Base-by-base conservation (phyloP, 2,888 invertebrate genomes). In the Melanostoma mellinum region DNA sequence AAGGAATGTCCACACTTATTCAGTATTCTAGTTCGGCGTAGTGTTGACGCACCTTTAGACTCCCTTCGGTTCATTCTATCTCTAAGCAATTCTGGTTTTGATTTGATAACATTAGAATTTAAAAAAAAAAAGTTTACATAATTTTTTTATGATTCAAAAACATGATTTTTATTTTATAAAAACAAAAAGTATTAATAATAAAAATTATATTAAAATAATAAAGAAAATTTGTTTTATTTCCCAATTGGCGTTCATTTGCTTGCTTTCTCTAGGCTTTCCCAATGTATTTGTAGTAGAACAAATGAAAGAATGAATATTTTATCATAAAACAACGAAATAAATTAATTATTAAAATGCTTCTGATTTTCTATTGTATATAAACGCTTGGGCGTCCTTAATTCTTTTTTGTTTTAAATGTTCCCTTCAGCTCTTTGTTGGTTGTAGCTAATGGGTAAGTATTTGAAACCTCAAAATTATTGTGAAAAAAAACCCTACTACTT, bases 131-230 rank as follows among this genome's bases (percentile, higher is more conserved):
- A 55, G 35, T 60, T 60, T 68, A 6, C 35, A 68, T 60, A 1
- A 3, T 9, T 38, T 46, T 46, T 67, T 50, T 60, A 9, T 61
- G 9, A 53, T 60, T 46, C 53, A 53, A 68, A 20, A 20, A 20
- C 1, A 20, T 20, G 10, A 8, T 42, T 74, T 69, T 71, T 61
- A 67, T 81, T 76, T 67, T 58, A 67, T 68, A 60, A 44, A 61
- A 61, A 32, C 35, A 71, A 72, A 77, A 72, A 81, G 67, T 82
- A 82, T 82, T 82, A 82, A 68, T 42, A 82, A 82, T 82, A 82
- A 82, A 80, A 73, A 77, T 9, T 63, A 72, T 68, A 67, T 67
- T 71, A 81, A 72, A 72, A 44, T 20, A 36, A 10, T 10, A 69
- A 52, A 3, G n/a, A 55, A 42, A 55, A 67, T 6, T 73, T 30